phyloP scores from a whole-genome alignment of 2,797 vertebrate genomes.

The Danio tinwini region DNA sequence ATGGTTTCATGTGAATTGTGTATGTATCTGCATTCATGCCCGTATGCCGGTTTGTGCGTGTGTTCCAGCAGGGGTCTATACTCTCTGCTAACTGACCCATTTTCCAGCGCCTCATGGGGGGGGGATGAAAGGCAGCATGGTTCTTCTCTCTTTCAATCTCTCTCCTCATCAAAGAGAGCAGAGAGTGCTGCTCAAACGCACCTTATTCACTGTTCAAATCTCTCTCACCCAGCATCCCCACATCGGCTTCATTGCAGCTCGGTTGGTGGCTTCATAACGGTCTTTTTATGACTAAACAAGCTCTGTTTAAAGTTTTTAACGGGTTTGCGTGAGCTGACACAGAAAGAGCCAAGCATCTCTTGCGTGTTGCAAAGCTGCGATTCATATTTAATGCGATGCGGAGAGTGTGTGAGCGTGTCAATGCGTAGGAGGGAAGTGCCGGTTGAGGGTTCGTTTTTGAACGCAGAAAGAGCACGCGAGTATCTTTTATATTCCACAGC shows the following conservation, averaged over 20 bases:
- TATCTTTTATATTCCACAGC: constrained; percentile 42
- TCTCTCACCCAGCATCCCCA: background rate
- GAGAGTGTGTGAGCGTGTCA: constrained; percentile 10
- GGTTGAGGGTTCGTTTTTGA: constrained; percentile 37
- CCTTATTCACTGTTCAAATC: constrained; percentile 28
- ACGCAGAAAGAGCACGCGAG: constrained; percentile 21
- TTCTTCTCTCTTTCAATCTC: constrained; percentile 51
- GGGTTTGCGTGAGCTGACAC: constrained; percentile 11
- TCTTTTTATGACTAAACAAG: constrained; percentile 22
- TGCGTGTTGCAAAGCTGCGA: constrained; percentile 9
- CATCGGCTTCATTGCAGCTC: background rate
- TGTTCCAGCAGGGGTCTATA: constrained; percentile 61
- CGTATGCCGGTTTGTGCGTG: background rate
- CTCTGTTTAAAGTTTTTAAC: constrained; percentile 1
- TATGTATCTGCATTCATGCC: background rate
- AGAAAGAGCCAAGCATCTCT: constrained; percentile 4
- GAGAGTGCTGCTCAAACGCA: constrained; percentile 3
- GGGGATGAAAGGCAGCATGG: constrained; percentile 46
- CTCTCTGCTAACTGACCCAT: constrained; percentile 72
- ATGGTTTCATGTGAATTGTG: constrained; percentile 9
- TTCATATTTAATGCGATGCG: constrained; percentile 57
- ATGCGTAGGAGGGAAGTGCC: constrained; percentile 48
- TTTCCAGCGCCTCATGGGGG: constrained; percentile 63
- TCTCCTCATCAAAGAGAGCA: constrained; percentile 35
- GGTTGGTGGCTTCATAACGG: background rate